A percentile compares a stretch with the other conserved stretches of the same genome.
These are phyloP conservation scores for Neosalanx taihuensis DNA, from an alignment of 2,797 vertebrate species.

Conservation along the genomic window DNA sequence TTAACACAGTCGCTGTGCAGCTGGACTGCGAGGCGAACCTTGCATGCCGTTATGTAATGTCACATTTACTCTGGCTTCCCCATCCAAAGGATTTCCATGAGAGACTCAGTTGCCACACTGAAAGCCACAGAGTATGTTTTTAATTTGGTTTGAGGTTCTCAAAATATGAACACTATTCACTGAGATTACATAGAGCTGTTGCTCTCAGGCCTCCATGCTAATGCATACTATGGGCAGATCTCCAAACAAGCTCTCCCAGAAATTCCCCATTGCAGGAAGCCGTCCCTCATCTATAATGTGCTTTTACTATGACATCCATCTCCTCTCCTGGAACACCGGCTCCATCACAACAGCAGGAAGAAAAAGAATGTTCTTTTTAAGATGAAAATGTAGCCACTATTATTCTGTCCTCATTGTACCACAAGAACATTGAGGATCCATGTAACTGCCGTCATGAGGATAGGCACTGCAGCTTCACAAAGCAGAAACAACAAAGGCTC, in stretches of 20 bases:
- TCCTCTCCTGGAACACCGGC: conserved; percentile 4
- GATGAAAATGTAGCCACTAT: not conserved
- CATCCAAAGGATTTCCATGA: conserved; percentile 29
- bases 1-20: conserved; percentile 60
- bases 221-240: conserved; percentile 27
- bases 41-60: conserved; percentile 63
- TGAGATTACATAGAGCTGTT: conserved; percentile 21
- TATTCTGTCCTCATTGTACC: conserved; percentile 5
- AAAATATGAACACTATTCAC: conserved; percentile 28
- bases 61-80: conserved; percentile 37
- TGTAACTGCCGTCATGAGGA: conserved; percentile 19
- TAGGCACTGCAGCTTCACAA: conserved; percentile 14
- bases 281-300: not conserved
- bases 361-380: not conserved
- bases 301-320: conserved; percentile 6
- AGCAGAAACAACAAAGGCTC: conserved; percentile 1
- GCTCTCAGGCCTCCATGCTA: conserved; percentile 15
- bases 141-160: conserved; percentile 16
- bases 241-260: conserved; percentile 25
- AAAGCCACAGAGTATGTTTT: conserved; percentile 25
- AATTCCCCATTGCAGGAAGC: conserved; percentile 12
- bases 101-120: conserved; percentile 24
- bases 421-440: conserved; percentile 20
- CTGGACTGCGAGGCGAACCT: conserved; percentile 43
- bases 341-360: not conserved